Percentiles rank a stretch among this genome's conserved stretches.
These are phyloP conservation scores for Caenorhabditis sp. DNA, from an alignment of 2,888 invertebrate genomes.

Conservation along the genomic window DNA sequence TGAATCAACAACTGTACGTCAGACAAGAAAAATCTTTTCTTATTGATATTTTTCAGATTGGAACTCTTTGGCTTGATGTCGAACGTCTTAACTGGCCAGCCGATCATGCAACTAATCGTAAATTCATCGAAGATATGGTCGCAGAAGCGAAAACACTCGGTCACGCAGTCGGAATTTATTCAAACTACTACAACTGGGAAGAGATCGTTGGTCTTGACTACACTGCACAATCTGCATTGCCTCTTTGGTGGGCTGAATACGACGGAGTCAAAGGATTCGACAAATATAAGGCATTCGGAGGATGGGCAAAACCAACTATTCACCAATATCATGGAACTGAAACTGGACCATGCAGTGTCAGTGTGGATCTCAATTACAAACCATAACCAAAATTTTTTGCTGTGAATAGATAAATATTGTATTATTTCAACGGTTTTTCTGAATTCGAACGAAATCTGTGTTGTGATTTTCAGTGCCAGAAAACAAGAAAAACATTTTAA, in stretches of 20 bases:
- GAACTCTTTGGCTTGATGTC: conserved; percentile 40
- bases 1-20: not conserved
- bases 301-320: conserved; percentile 40
- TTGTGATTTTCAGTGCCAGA: too few relatives aligned
- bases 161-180: conserved; percentile 44
- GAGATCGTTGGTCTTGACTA: conserved; percentile 52
- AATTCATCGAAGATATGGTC: conserved; percentile 50
- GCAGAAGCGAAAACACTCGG: conserved; percentile 7
- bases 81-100: conserved; percentile 44
- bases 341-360: conserved; percentile 41
- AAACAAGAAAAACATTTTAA: too few relatives aligned
- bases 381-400: not conserved
- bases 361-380: conserved; percentile 43
- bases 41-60: not conserved
- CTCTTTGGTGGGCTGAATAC: conserved; percentile 56
- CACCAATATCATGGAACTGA: conserved; percentile 42
- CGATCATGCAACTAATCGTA: conserved; percentile 30
- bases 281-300: conserved; percentile 38
- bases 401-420: not conserved
- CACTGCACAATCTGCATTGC: conserved; percentile 26
- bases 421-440: too few relatives aligned
- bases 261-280: conserved; percentile 26
- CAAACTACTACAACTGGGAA: conserved; percentile 53
- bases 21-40: not conserved
- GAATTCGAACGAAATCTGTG: too few relatives aligned